Evolutionary conservation across 2,888 invertebrate genomes (phyloP), one percentile per base, ranked within the genome.

Genomic region (Uropetala carovei): DNA sequence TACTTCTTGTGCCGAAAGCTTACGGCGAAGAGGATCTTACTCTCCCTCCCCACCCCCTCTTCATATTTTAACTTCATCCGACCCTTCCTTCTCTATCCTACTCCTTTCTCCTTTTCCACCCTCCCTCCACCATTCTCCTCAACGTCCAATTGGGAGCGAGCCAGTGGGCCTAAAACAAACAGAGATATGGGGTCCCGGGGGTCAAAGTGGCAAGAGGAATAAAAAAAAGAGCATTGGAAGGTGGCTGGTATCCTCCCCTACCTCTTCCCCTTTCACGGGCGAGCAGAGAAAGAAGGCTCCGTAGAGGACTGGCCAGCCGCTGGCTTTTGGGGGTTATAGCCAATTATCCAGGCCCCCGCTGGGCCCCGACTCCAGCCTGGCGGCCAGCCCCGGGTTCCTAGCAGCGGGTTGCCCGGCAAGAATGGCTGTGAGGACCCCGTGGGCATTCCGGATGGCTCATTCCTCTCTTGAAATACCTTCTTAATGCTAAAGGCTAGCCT

Each of bases 311-410:
- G 60, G 60, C 85, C 86, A 58, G 75, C 58, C 59, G 57, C 59
- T n/a, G 11, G 7, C 86, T 86, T 59, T 22, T 30, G 86, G 86
- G 60, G 60, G 60, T 89, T 89, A 68, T 92, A 93, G 93, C 93
- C 93, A 93, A 93, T 93, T 93, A 93, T 93, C 93, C 93, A 91
- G 92, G 92, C 93, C 93, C 93, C 93, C 92, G 93, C 93, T 93
- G 93, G 93, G 93, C 92, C 68, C 92, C 75, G 93, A 93, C 93
- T 93, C 93, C 93, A 92, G 89, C 91, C 92, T 92, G 93, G 92
- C 93, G 93, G 59, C 89, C 89, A 18, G 43, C 43, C 64, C 64
- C n/a, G 43, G 56, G 89, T n/a, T 64, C 64, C 27, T 83, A 83
- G 43, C 56, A 43, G 89, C 64, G 89, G 89, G 75, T 75, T 75